A percentile compares a stretch with the other conserved stretches of the same genome.
Conservation (phyloP, 2,113 vertebrate species). For the western clawed frog (Xenopus tropicalis) region UCB_Xtro_10.0 CM004444.2:70200501-70201000, state of each 20-base stretch:
- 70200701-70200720: neutral
- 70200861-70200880: neutral
- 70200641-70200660: neutral
- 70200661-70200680: neutral
- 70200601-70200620: too few species aligned
- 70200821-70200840: slow-evolving; percentile 13
- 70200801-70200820: neutral
- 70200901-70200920: neutral
- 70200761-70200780: neutral
- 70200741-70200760: neutral
- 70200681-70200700: neutral
- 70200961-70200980: too few species aligned
- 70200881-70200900: slow-evolving; percentile 27
- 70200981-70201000: too few species aligned
- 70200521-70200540: too few species aligned
- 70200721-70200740: neutral
- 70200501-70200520: neutral
- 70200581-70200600: too few species aligned
- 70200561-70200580: too few species aligned
- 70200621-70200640: neutral
- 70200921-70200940: too few species aligned
- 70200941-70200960: too few species aligned
- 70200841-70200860: slow-evolving; percentile 14
- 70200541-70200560: neutral
- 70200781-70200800: neutral